phyloP scores from a whole-genome alignment of 1,140 invertebrate species.

The Oreohelix idahoensis region DNA sequence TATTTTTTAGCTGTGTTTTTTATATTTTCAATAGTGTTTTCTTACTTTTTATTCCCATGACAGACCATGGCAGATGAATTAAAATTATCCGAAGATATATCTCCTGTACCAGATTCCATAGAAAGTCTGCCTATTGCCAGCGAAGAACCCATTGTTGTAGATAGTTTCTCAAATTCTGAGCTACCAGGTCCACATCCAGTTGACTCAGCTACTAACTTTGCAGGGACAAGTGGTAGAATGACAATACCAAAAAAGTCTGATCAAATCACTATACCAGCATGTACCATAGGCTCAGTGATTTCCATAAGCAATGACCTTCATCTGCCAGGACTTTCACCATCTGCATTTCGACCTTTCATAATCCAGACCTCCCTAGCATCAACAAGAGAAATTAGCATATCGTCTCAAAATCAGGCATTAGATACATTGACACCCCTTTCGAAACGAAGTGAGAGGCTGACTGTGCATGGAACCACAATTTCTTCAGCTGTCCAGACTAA shows the following conservation, averaged over 20 bases:
- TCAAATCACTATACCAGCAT: neutral
- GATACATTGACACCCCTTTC: slow-evolving; percentile 21
- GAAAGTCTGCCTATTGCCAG: neutral
- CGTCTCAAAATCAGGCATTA: neutral
- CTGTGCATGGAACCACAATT: slow-evolving; percentile 1
- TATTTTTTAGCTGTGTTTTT: too few species aligned
- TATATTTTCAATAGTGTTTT: too few species aligned
- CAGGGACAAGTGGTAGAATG: slow-evolving; percentile 23
- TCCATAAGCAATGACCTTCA: slow-evolving; percentile 18
- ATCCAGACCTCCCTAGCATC: neutral
- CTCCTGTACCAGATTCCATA: slow-evolving; percentile 5
- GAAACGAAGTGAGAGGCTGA: neutral
- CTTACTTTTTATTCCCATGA: neutral
- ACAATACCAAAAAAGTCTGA: neutral
- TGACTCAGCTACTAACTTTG: slow-evolving; percentile 28
- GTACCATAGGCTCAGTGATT: slow-evolving; percentile 7
- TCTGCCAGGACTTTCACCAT: slow-evolving; percentile 12
- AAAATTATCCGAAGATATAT: slow-evolving; percentile 8
- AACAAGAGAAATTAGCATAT: neutral
- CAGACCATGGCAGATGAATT: slow-evolving; percentile 20
- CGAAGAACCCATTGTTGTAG: neutral
- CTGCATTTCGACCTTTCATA: slow-evolving; percentile 39
- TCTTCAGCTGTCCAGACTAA: slow-evolving; percentile 2
- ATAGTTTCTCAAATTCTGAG: neutral
- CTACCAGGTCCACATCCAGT: neutral